A percentile compares a stretch with the other conserved stretches of the same genome.
phyloP scores from a whole-genome alignment of 2,113 vertebrate species.

The Gallinago jamesoni region DNA sequence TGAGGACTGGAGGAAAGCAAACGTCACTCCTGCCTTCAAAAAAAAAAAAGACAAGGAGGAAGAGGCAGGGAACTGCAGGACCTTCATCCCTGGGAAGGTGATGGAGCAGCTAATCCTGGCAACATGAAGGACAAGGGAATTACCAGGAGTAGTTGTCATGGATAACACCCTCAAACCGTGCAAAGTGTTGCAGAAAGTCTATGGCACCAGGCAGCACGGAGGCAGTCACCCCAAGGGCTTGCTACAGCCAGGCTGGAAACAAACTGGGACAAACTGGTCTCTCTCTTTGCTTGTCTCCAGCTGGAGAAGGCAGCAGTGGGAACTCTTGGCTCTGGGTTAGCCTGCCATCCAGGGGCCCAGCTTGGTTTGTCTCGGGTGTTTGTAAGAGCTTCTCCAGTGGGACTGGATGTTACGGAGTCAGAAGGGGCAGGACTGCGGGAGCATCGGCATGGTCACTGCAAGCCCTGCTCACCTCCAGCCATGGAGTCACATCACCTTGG shows the following conservation, averaged over 20 bases:
- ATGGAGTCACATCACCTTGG: neutral
- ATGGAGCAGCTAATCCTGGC: neutral
- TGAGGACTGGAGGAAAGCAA: neutral
- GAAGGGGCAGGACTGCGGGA: neutral
- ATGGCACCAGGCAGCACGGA: neutral
- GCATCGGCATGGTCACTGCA: fast-evolving
- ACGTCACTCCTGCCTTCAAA: neutral
- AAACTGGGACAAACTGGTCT: neutral
- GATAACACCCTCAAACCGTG: neutral
- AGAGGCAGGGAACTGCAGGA: neutral
- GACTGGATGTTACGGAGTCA: neutral
- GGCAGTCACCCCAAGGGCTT: neutral
- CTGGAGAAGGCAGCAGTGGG: neutral
- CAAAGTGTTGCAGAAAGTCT: neutral
- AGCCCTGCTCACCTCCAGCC: neutral
- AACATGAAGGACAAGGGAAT: neutral
- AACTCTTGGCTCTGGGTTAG: neutral
- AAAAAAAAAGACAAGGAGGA: neutral
- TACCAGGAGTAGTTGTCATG: fast-evolving
- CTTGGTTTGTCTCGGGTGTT: fast-evolving
- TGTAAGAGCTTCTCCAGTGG: neutral
- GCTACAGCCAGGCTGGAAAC: neutral
- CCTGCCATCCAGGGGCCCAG: neutral
- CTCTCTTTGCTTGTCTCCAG: neutral
- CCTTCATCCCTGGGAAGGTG: neutral